phyloP scores from a whole-genome alignment of 2,113 vertebrate genomes.

The Lethenteron camtschaticum region DNA sequence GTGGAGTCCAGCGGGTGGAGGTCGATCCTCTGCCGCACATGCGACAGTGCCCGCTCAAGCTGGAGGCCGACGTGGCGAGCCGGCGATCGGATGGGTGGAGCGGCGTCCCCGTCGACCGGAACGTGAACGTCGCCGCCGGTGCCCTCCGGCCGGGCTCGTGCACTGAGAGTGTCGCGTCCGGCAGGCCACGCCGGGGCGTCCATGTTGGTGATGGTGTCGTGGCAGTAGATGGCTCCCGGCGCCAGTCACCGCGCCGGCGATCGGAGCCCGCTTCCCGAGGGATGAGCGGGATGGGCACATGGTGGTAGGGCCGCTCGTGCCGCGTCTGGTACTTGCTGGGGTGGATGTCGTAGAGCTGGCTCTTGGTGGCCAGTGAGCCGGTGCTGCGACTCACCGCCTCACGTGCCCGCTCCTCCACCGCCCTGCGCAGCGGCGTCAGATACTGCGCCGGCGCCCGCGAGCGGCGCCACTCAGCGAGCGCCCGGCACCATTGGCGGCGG shows the following conservation, averaged over 20 bases:
- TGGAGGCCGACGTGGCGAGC: background rate
- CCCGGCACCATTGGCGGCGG: too few relatives aligned
- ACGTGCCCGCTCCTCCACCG: too few relatives aligned
- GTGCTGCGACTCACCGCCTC: too few relatives aligned
- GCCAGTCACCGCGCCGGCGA: too few relatives aligned
- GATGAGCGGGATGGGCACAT: too few relatives aligned
- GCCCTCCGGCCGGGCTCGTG: background rate
- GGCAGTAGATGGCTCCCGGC: too few relatives aligned
- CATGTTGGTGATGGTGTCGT: too few relatives aligned
- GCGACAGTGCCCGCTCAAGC: background rate
- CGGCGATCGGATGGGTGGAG: background rate
- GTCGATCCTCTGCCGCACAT: background rate
- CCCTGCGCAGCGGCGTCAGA: too few relatives aligned
- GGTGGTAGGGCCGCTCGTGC: background rate
- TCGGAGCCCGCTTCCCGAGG: too few relatives aligned
- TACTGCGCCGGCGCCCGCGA: too few relatives aligned
- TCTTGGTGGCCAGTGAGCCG: background rate
- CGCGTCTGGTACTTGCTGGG: background rate
- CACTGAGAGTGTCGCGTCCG: background rate
- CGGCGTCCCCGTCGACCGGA: background rate
- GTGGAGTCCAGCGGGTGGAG: background rate
- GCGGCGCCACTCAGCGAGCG: too few relatives aligned
- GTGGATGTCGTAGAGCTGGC: conserved; percentile 1
- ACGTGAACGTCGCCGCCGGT: background rate
- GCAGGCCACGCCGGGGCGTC: background rate